Base-by-base conservation (phyloP, 2,888 invertebrate species). In the Nomada hirtipes region DNA sequence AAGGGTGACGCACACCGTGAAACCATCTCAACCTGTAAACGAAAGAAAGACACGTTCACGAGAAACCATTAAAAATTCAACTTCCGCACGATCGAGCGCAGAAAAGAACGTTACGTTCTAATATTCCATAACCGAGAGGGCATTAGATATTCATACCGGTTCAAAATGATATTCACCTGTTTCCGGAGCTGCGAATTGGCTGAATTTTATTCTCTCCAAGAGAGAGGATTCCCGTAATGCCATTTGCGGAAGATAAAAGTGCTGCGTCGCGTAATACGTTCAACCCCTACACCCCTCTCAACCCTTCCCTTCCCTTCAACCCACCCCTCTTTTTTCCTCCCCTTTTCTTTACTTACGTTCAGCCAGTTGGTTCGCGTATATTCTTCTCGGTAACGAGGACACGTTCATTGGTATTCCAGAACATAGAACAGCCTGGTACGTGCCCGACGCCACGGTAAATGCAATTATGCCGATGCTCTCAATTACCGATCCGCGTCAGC, bases 401-500 rank as follows among this genome's bases (percentile, higher is more conserved):
- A 80, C 79, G 82, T 88, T 91, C 90, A 89, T 92, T 90, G 90
- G 89, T 90, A 92, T 91, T 91, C 91, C 78, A 76, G 83, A 68
- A 83, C 82, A 79, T 79, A 81, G 85, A 80, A 86, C 85, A 76
- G 72, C 72, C 79, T 74, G 67, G 73, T 87, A 91, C 90, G 91
- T 91, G 91, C 87, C 75, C 86, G 85, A 85, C 88, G 82, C 85
- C 69, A 67, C 71, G 81, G 82, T 83, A 88, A 89, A 92, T 89
- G 89, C 88, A 91, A 92, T 91, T 92, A 91, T 88, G 80, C 82
- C 89, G 83, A 90, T 89, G 86, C 87, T 91, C 90, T 91, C 90
- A 89, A 91, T 91, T 91, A 90, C 91, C 86, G 89, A 89, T 89
- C 89, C 83, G 83, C 87, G 89, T 89, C 89, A 89, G 89, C 88